Evolutionary conservation across 2,888 invertebrate genomes (phyloP), one percentile per base, ranked within the genome.

Genomic region (Eucera pruinosa): DNA sequence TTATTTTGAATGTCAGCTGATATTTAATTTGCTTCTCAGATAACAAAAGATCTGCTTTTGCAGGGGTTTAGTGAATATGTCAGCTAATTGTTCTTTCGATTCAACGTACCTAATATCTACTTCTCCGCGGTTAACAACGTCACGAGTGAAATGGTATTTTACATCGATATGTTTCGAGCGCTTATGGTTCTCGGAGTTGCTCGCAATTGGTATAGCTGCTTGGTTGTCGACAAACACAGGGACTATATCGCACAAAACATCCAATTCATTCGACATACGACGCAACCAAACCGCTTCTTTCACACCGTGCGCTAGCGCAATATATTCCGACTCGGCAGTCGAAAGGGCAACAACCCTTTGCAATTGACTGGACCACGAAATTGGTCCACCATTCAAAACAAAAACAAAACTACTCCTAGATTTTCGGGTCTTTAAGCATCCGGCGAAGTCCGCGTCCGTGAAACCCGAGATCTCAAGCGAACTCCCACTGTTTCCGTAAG

Each of bases 401-500:
- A 54, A 54, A 9, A 54, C 54, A 36, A 54, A 54, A 1, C 54
- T 36, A 20, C 36, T 54, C 5, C 20, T 18, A 2, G 54, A 54
- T 39, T 18, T 54, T 30, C 36, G 54, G 3, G 54, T 36, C 9
- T 13, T 18, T 48, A 11, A 4, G 48, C 48, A 25, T 48, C 48
- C n/a, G n/a, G n/a, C n/a, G n/a, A n/a, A n/a, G n/a, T n/a, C n/a
- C n/a, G n/a, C n/a, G n/a, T n/a, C n/a, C 15, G 48, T 48, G 15
- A 15, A 45, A 20, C 45, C 45, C 45, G 45, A 45, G 5, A 11
- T 9, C 2, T 45, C 23, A 20, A 45, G 20, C 11, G 23, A 23
- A 43, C 57, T 58, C 18, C 57, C 57, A 43, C 57, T 58, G 27
- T 58, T 43, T 58, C 43, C 41, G 43, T 43, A 58, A 43, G 27